Evolutionary conservation across 2,888 invertebrate genomes (phyloP), one percentile per base, ranked within the genome.

Genomic region (Campoletis raptor): DNA sequence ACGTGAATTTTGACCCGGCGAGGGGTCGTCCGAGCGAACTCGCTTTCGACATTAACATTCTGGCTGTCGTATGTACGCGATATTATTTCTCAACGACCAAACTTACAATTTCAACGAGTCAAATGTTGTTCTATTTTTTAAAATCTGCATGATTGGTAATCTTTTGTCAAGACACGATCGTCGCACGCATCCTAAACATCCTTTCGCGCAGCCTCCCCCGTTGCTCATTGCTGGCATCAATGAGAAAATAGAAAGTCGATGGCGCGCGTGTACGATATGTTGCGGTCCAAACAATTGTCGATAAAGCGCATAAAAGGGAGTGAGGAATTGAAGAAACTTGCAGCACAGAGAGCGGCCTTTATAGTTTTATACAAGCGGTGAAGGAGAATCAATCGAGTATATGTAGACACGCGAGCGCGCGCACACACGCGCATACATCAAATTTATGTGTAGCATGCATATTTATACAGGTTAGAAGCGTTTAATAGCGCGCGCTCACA

Each of bases 251-350:
- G 83, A 85, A 85, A 83, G 85, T 76, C 79, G 37, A 67, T 70
- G 73, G 78, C 81, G 85, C 81, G 85, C 82, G 74, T 76, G 85
- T 83, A 76, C 70, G 79, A 83, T 70, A 80, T 79, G 74, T 72
- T 37, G 37, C 37, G 69, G 36, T 24, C 64, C 74, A 74, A 82
- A 54, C 70, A 69, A 85, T 85, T 30, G 30, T 48, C 52, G 42
- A 74, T 42, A 64, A 36, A 36, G n/a, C n/a, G n/a, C n/a, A 69
- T 15, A 40, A 69, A 30, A 45, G 40, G 57, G 45, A 66, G 48
- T 54, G 54, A 42, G 18, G 79, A 79, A 82, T 85, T 73, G 69
- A 69, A 69, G n/a, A 36, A 82, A 80, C 61, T 61, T 24, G 70
- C 40, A 48, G 54, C 67, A 61, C 57, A 54, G 64, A 54, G 64